Base-by-base conservation (phyloP, 2,113 vertebrate species). In the Platichthys stellatus region DNA sequence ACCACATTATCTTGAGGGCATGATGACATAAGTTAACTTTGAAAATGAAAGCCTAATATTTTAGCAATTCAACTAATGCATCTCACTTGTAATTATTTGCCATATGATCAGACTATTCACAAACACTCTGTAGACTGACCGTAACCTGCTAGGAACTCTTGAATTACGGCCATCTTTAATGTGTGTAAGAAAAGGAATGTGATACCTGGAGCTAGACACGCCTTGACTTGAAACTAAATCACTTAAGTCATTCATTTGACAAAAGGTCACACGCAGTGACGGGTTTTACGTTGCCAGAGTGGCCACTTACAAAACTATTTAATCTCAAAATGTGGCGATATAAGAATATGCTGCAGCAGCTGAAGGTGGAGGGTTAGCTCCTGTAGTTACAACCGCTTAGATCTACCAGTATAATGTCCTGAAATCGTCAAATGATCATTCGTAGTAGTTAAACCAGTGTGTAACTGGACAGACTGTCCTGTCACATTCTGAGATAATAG, bases 401-500 rank as follows among this genome's bases (percentile, higher is more conserved):
- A 45, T 12, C 43, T 64, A 26, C 59, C 47, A 45, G 24, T 38
- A 10, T 54, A 17, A 9, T 10, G 8, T 49, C 45, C 45, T 49
- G 45, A 18, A 49, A 31, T 31, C 6, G 6, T 31, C 31, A 10
- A 9, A 62, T 13, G 8, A 5, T n/a, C 57, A 43, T 67, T 11
- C 5, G 14, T 1, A 65, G 8, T 8, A 18, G 54, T 14, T 40
- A 12, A 35, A 64, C 69, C 3, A 47, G 21, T 35, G n/a, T 4
- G 45, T 61, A 2, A 45, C 24, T 24, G 8, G 56, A n/a, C 63
- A 69, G 45, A 65, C 47, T 38, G 60, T 10, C 13, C 15, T n/a
- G 28, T 14, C 13, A 59, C 53, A 21, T 69, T 26, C 28, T 45
- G 24, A 66, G 75, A 51, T 61, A 43, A 61, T 62, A 51, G 64